Evolutionary conservation across 2,113 vertebrate genomes (phyloP).

Genomic region (Zingel zingel): DNA sequence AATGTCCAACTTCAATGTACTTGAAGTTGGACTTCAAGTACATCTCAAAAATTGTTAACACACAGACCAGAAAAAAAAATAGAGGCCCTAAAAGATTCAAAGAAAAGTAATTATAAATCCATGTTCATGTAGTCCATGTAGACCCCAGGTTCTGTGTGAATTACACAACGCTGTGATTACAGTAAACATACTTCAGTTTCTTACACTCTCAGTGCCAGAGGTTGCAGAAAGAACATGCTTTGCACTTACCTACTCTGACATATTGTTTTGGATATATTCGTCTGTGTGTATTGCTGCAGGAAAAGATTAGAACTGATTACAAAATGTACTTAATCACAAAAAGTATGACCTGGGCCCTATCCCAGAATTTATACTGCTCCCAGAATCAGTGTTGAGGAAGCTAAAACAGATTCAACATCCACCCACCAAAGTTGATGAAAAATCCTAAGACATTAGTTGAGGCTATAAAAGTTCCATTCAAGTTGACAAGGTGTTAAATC

Average conservation of each 20-base stretch:
- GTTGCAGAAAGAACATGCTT: neutral
- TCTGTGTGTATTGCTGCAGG: neutral
- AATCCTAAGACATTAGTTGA: conserved; percentile 46
- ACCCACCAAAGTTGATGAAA: conserved; percentile 37
- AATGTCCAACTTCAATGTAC: conserved; percentile 6
- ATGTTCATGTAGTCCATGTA: conserved; percentile 22
- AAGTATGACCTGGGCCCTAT: neutral
- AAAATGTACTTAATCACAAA: conserved; percentile 7
- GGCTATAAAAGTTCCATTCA: conserved; percentile 43
- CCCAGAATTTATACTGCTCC: neutral
- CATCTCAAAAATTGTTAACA: too few species aligned
- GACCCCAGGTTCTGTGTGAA: conserved; percentile 24
- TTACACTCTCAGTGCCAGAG: neutral
- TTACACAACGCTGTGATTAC: neutral
- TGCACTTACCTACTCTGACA: neutral
- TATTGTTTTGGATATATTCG: conserved; percentile 6
- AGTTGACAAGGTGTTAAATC: conserved; percentile 25
- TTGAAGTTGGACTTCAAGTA: neutral
- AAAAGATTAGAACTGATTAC: neutral
- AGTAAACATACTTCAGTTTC: conserved; percentile 23
- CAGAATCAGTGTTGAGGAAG: neutral
- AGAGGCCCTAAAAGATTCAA: conserved; percentile 9
- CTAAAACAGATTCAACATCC: conserved; percentile 21
- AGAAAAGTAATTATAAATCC: conserved; percentile 18
- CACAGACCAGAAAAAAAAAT: conserved; percentile 39